phyloP scores from a whole-genome alignment of 2,113 vertebrate genomes.

The Antechinus flavipes region DNA sequence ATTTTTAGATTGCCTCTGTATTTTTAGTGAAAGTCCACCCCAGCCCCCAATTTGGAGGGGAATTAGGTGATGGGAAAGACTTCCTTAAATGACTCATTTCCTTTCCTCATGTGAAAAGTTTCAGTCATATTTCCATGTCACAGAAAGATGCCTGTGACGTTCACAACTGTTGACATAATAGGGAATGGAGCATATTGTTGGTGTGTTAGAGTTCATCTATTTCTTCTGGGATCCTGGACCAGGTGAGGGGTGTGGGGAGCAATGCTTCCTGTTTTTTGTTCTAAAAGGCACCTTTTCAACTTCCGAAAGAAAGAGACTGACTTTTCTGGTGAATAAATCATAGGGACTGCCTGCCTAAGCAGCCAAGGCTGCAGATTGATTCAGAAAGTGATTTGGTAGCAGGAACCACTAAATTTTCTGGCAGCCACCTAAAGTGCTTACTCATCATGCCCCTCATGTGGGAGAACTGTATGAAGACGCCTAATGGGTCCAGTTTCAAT shows the following conservation, averaged over 20 bases:
- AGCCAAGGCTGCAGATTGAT: conserved; percentile 9
- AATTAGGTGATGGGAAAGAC: conserved; percentile 35
- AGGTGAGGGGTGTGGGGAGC: conserved; percentile 56
- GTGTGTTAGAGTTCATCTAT: conserved; percentile 51
- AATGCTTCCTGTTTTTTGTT: conserved; percentile 75
- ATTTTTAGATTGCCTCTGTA: conserved; percentile 69
- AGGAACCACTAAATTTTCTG: conserved; percentile 20
- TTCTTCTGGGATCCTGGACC: conserved; percentile 71
- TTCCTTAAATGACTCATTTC: conserved; percentile 62
- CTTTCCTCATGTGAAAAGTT: conserved; percentile 67
- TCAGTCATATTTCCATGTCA: conserved; percentile 34
- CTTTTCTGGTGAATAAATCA: conserved; percentile 66
- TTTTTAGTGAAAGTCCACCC: conserved; percentile 77
- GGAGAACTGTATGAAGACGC: not conserved
- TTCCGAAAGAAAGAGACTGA: conserved; percentile 36
- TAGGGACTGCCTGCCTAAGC: conserved; percentile 47
- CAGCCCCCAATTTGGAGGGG: conserved; percentile 12
- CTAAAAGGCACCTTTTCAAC: conserved; percentile 45
- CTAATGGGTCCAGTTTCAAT: conserved; percentile 40
- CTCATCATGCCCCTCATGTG: conserved; percentile 4
- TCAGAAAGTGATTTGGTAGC: conserved; percentile 40
- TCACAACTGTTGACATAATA: conserved; percentile 73
- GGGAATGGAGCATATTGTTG: conserved; percentile 13
- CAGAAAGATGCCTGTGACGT: conserved; percentile 60
- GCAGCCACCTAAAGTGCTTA: conserved; percentile 39